A percentile compares a stretch with the other conserved stretches of the same genome.
Evolutionary conservation across 2,113 vertebrate genomes (phyloP).

Genomic region (Piprites chloris): DNA sequence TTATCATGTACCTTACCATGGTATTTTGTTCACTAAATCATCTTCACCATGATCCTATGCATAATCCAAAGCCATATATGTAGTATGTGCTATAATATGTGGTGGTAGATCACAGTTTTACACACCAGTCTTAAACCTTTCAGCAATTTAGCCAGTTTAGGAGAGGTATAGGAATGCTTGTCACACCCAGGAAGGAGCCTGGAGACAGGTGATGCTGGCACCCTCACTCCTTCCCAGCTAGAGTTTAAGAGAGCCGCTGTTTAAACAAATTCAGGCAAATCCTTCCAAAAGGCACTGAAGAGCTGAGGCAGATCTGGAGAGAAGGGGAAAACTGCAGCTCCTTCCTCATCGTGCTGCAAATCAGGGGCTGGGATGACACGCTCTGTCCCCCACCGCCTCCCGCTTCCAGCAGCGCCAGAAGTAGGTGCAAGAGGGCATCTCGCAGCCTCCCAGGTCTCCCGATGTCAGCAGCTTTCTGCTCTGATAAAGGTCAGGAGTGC

Average conservation of each 20-base stretch:
- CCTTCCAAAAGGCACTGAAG: not conserved
- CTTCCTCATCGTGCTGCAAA: not conserved
- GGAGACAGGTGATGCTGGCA: not conserved
- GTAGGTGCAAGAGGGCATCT: not conserved
- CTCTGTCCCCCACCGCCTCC: not conserved
- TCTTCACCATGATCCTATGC: not conserved
- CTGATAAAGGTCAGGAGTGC: slow-evolving; percentile 30
- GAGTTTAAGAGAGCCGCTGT: not conserved
- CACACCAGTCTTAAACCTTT: not conserved
- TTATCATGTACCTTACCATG: not conserved
- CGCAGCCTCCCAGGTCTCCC: not conserved
- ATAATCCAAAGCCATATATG: not conserved
- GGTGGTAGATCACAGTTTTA: not conserved
- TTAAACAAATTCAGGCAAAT: not conserved
- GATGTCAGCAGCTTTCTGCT: slow-evolving; percentile 14
- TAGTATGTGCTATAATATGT: not conserved
- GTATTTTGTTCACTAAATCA: not conserved
- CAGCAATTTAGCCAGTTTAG: fast-evolving
- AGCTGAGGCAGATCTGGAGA: not conserved
- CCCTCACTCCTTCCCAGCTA: not conserved
- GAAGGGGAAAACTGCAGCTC: not conserved
- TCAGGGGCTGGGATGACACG: not conserved
- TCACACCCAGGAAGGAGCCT: not conserved
- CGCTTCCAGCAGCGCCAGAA: not conserved
- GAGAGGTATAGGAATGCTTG: not conserved